These are phyloP conservation scores for Odontomachus brunneus DNA, from an alignment of 1,140 invertebrate genomes.

Conservation along the genomic window DNA sequence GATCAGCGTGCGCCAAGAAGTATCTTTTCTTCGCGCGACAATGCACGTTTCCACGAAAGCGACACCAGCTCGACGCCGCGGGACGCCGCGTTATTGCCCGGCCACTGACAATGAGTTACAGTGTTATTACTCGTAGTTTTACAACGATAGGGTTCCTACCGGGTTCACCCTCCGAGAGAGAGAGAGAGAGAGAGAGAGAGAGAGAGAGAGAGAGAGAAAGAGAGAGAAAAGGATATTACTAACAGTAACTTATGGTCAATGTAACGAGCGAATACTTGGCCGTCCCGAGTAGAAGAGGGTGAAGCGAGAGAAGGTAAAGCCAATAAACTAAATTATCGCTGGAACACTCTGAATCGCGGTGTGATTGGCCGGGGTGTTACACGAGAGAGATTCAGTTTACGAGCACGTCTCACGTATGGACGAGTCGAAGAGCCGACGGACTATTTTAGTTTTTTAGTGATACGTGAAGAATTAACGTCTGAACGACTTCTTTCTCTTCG, in stretches of 20 bases:
- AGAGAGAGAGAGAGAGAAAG: neutral
- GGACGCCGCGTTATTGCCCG: constrained; percentile 64
- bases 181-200: neutral
- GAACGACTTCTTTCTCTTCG: too few relatives aligned
- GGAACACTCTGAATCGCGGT: constrained; percentile 28
- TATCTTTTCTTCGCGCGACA: constrained; percentile 36
- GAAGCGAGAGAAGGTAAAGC: constrained; percentile 39
- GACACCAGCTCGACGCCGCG: constrained; percentile 57
- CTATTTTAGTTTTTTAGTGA: too few relatives aligned
- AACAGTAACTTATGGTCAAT: constrained; percentile 52
- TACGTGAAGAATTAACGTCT: too few relatives aligned
- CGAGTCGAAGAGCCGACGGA: neutral
- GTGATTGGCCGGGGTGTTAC: neutral
- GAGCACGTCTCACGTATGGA: neutral
- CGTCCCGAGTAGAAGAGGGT: neutral
- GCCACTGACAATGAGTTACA: constrained; percentile 72
- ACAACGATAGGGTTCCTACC: constrained; percentile 63
- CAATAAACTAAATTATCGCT: constrained; percentile 62
- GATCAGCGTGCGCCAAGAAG: constrained; percentile 5
- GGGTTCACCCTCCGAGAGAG: constrained; percentile 28
- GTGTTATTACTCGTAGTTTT: constrained; percentile 72
- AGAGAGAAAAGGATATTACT: neutral
- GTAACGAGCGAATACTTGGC: constrained; percentile 45
- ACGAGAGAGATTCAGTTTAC: constrained; percentile 13
- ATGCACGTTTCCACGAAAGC: constrained; percentile 64